Evolutionary conservation across 1,140 invertebrate genomes (phyloP).

Genomic region (Drosophila albomicans): DNA sequence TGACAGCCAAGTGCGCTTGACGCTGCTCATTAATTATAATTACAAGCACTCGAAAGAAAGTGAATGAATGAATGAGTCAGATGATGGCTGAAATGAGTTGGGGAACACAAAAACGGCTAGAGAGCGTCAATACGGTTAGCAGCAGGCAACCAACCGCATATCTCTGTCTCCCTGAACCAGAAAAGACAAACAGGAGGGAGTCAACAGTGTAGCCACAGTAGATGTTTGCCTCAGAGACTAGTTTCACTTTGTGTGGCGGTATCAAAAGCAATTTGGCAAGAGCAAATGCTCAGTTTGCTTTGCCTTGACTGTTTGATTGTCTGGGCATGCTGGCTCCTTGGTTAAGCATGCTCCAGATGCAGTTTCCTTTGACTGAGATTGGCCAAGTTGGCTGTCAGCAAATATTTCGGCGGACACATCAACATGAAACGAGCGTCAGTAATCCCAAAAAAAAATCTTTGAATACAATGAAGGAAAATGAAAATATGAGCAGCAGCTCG

Average conservation of each 20-base stretch:
- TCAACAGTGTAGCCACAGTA: background rate
- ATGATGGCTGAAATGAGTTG: background rate
- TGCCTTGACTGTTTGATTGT: slow-evolving; percentile 15
- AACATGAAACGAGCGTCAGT: background rate
- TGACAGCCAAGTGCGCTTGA: slow-evolving; percentile 42
- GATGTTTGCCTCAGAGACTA: slow-evolving; percentile 25
- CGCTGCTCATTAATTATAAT: slow-evolving; percentile 78
- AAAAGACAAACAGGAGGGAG: slow-evolving; percentile 28
- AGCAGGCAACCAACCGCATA: slow-evolving; percentile 16
- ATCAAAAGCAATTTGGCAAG: slow-evolving; percentile 33
- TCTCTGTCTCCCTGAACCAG: slow-evolving; percentile 4
- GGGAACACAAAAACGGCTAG: background rate
- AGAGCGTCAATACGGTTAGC: slow-evolving; percentile 30
- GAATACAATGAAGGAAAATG: slow-evolving; percentile 23
- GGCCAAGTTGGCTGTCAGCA: background rate
- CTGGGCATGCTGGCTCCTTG: background rate
- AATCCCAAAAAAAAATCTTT: slow-evolving; percentile 16
- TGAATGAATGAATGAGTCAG: slow-evolving; percentile 35
- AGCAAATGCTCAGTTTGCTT: slow-evolving; percentile 12
- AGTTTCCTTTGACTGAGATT: slow-evolving; percentile 18
- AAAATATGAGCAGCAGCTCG: slow-evolving; percentile 26
- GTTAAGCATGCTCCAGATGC: background rate
- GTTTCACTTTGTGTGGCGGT: slow-evolving; percentile 12
- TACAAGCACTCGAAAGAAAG: slow-evolving; percentile 57
- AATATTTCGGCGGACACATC: too few species aligned